Evolutionary conservation across 1,140 invertebrate genomes (phyloP).

Genomic region (Drosophila melanica): DNA sequence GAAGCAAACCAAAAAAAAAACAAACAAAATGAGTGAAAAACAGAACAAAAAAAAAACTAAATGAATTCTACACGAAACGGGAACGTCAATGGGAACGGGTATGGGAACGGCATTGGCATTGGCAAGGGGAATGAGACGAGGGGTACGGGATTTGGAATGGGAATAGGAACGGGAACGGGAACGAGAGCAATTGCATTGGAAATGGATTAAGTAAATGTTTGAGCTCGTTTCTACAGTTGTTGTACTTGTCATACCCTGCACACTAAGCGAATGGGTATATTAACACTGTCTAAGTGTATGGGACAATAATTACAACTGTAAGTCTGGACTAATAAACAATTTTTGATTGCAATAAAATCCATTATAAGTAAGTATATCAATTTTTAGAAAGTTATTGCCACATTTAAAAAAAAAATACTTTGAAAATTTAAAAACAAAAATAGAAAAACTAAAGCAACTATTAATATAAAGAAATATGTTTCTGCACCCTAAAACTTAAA

Average conservation of each 20-base stretch:
- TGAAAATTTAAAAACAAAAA: too few relatives aligned
- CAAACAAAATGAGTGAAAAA: not conserved
- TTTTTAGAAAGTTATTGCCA: too few relatives aligned
- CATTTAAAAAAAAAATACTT: too few relatives aligned
- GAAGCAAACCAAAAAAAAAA: not conserved
- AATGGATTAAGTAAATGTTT: slow-evolving; percentile 80
- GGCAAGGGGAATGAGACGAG: not conserved
- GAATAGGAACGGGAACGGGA: slow-evolving; percentile 17
- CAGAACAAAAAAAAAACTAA: slow-evolving; percentile 1
- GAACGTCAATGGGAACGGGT: slow-evolving; percentile 23
- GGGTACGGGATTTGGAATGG: not conserved
- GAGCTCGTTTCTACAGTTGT: slow-evolving; percentile 55
- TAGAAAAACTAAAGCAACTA: too few relatives aligned
- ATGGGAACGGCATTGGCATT: slow-evolving; percentile 1
- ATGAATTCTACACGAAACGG: slow-evolving; percentile 30
- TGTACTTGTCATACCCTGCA: slow-evolving; percentile 16
- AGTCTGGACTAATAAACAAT: too few relatives aligned
- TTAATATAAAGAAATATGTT: too few relatives aligned
- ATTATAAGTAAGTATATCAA: too few relatives aligned
- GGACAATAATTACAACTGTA: too few relatives aligned
- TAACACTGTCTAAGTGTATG: too few relatives aligned
- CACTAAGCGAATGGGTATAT: too few relatives aligned
- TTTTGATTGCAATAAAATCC: too few relatives aligned
- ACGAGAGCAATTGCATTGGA: slow-evolving; percentile 67
- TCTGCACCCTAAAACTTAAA: too few relatives aligned